These are phyloP conservation scores for Zaprionus nigranus DNA, from an alignment of 1,140 invertebrate species.

Conservation along the genomic window DNA sequence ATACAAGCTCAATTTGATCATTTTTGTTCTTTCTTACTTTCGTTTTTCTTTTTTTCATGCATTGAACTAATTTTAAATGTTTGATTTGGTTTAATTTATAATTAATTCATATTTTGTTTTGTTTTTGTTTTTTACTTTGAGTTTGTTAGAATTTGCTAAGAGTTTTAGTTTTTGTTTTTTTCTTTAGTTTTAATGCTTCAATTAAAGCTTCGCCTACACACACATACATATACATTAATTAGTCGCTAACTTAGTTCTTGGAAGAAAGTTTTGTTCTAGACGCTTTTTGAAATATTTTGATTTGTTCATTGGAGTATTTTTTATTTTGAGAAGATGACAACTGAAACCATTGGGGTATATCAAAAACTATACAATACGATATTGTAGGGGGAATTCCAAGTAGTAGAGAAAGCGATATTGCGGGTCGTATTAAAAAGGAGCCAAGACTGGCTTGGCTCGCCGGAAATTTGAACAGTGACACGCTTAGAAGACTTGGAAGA, in stretches of 20 bases:
- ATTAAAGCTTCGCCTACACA: slow-evolving; percentile 72
- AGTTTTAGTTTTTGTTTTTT: slow-evolving; percentile 62
- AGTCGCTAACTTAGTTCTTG: slow-evolving; percentile 75
- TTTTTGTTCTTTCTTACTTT: slow-evolving; percentile 26
- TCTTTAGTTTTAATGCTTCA: slow-evolving; percentile 44
- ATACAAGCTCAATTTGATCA: slow-evolving; percentile 73
- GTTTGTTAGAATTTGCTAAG: slow-evolving; percentile 79
- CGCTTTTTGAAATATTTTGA: slow-evolving; percentile 66
- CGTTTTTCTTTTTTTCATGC: slow-evolving; percentile 40
- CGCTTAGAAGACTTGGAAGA: slow-evolving; percentile 24
- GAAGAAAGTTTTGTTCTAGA: slow-evolving; percentile 70
- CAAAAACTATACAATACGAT: slow-evolving; percentile 32
- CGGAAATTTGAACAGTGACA: slow-evolving; percentile 11
- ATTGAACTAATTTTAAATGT: slow-evolving; percentile 75
- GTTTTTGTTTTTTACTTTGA: slow-evolving; percentile 61
- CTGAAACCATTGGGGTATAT: slow-evolving; percentile 64
- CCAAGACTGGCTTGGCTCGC: slow-evolving; percentile 3
- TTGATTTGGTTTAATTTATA: slow-evolving; percentile 76
- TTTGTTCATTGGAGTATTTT: slow-evolving; percentile 55
- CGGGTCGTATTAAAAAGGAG: slow-evolving; percentile 3
- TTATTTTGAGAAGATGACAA: slow-evolving; percentile 38
- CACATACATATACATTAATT: slow-evolving; percentile 74
- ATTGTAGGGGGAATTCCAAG: slow-evolving; percentile 7
- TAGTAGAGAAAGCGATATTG: not conserved
- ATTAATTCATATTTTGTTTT: slow-evolving; percentile 74